Evolutionary conservation across 1,140 invertebrate species (phyloP), one percentile per base, ranked within the genome.

Genomic region (Calosoma granatense): DNA sequence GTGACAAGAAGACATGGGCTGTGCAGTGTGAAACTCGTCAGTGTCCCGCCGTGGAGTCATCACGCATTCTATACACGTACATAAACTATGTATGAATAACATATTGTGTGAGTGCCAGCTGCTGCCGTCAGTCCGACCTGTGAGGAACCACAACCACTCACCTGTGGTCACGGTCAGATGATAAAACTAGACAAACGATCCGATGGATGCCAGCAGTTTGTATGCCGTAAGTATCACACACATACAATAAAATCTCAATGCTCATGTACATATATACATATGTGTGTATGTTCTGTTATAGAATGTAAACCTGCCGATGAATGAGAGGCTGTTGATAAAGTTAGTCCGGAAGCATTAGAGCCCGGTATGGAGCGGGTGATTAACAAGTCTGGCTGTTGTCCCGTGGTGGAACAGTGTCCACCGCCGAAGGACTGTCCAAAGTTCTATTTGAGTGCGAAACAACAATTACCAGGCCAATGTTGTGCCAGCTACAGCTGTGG

Each of bases 301-400:
- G 83, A 85, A 72, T 90, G 87, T 61, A 77, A 82, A 59, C 81
- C 84, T 2, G 70, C 70, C n/a, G 80, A 81, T 21, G 78, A 88
- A 57, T 90, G 88, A 65, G 76, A 79, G 9, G 58, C 64, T 6
- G 59, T 81, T 0, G 67, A 72, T 0, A 60, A 66, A 0, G 66
- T 71, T 1, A 69, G 70, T 36, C 68, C 73, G 11, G 72, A 77
- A 39, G 63, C 73, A 39, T 54, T 83, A 14, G 71, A 81, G 55
- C 75, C 80, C 22, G 88, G 88, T 4, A 79, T 84, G 63, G 70
- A 78, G 22, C 67, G 75, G 0, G 64, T 77, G 1, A 66, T 81
- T 0, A 77, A 86, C 63, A 70, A 69, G 17, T 74, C 74, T 23
- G 86, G 85, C 1, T 91, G 88, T 66, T 91, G 88, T 65, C 81